Base-by-base conservation (phyloP, 2,113 vertebrate species). In the Neotoma lepida region DNA sequence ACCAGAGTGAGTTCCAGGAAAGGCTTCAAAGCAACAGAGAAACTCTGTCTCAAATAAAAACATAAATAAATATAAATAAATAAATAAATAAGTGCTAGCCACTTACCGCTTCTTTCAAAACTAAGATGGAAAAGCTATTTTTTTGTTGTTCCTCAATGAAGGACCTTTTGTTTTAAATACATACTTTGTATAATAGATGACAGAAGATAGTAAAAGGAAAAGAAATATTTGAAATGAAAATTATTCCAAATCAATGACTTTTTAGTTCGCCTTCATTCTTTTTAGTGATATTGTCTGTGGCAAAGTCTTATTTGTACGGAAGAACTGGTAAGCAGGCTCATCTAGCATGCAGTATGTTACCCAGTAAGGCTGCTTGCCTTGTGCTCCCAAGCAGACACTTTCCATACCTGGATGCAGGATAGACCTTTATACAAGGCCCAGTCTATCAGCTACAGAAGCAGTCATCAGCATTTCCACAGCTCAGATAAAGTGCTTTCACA, bases 151-250 rank as follows among this genome's bases (percentile, higher is more conserved):
- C 74, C 30, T 81, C 56, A 91, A 46, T 39, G 44, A 15, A 74
- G 41, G 9, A 74, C 39, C 35, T 89, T 86, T 80, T 56, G 33
- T 64, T 51, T 93, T 95, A 93, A 90, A 76, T 54, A 28, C 7
- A 85, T n/a, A 61, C 26, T 28, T 35, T 58, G 14, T 46, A 39
- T 17, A 10, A 9, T 39, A 30, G 18, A 44, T 35, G 18, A 18
- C 12, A 73, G 14, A 41, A 41, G 24, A 26, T 77, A 30, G 82
- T 30, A 24, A 84, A 92, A 44, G 73, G 17, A 71, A 89, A 74
- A 44, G 9, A 74, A 78, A 39, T 64, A 89, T 35, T 33, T 88
- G 49, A 80, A 94, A 89, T 93, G 9, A 93, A 91, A 94, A 71
- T 44, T 49, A 91, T 77, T 87, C 76, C 46, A 78, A 90, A 68